Evolutionary conservation across 2,113 vertebrate genomes (phyloP).

Genomic region (Phaethon lepturus): DNA sequence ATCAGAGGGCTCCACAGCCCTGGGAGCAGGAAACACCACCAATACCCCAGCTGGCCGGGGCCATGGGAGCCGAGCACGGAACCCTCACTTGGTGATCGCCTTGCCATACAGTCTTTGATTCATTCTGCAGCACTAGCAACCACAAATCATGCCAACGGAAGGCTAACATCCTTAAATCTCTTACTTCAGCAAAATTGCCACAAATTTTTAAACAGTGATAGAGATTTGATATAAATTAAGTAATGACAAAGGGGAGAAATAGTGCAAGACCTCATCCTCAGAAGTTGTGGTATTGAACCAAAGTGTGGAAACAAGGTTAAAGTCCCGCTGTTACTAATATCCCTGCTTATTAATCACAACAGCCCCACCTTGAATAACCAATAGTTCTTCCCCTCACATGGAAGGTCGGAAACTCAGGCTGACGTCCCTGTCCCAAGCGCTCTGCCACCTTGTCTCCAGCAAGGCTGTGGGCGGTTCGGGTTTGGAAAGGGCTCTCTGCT

Average conservation of each 20-base stretch:
- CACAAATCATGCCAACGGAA: neutral
- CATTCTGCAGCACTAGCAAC: neutral
- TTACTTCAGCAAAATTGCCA: neutral
- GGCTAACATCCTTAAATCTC: neutral
- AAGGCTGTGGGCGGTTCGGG: neutral
- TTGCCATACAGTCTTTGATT: neutral
- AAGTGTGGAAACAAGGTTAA: neutral
- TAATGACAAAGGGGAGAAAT: neutral
- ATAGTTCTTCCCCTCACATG: neutral
- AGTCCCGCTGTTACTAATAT: neutral
- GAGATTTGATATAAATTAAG: neutral
- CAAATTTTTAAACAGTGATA: neutral
- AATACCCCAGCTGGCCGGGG: fast-evolving
- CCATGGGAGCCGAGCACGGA: neutral
- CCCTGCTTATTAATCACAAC: neutral
- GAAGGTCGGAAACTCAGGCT: neutral
- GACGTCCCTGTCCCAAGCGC: neutral
- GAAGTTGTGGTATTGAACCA: neutral
- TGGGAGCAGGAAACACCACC: neutral
- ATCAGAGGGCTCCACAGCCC: neutral
- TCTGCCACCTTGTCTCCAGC: neutral
- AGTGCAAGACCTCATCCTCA: neutral
- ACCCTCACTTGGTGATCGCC: neutral
- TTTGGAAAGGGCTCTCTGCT: neutral
- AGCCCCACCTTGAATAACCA: neutral